Evolutionary conservation across 2,797 vertebrate species (phyloP).

Genomic region (Galagoides demidoff): DNA sequence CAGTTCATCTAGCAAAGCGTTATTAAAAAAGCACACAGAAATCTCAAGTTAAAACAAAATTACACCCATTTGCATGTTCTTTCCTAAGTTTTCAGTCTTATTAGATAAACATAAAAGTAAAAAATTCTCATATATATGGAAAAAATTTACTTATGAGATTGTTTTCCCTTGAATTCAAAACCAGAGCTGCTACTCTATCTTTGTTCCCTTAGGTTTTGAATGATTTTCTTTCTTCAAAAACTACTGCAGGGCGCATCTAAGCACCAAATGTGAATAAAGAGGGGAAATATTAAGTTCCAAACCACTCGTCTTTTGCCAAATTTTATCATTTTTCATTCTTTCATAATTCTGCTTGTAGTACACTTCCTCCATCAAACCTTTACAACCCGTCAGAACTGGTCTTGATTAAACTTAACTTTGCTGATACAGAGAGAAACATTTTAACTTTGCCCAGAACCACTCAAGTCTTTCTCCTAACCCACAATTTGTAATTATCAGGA

Average conservation of each 20-base stretch:
- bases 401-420: background rate
- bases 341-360: background rate
- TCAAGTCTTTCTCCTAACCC: background rate
- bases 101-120: background rate
- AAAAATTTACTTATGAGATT: background rate
- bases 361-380: background rate
- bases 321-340: background rate
- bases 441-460: background rate
- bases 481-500: background rate
- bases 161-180: background rate
- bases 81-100: background rate
- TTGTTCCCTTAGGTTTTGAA: background rate
- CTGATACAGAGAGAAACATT: background rate
- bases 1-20: slow-evolving; percentile 54
- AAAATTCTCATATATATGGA: background rate
- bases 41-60: slow-evolving; percentile 51
- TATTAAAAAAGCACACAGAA: slow-evolving; percentile 15
- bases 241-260: background rate
- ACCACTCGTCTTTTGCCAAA: background rate
- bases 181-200: background rate
- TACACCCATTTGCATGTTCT: background rate
- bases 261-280: background rate
- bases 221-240: slow-evolving; percentile 22
- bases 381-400: background rate
- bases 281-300: background rate